Conservation (phyloP, 2,113 vertebrate genomes). For the Sebastes fasciatus region DNA sequence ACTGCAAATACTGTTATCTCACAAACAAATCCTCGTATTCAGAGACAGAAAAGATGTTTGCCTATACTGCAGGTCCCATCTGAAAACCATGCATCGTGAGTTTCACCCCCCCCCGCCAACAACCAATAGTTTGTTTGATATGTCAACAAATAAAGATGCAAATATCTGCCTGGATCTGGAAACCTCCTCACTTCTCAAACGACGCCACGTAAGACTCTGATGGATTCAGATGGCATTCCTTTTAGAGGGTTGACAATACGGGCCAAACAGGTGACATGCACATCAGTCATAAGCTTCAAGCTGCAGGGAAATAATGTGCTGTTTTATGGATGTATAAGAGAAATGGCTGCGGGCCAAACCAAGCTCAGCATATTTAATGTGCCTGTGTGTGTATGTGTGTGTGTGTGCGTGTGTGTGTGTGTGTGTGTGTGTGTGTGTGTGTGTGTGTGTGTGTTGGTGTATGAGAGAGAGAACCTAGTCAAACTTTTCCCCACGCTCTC, state of each 20-base stretch:
- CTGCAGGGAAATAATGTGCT: constrained; percentile 73
- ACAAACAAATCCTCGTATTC: constrained; percentile 50
- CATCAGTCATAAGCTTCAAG: constrained; percentile 72
- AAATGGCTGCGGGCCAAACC: constrained; percentile 78
- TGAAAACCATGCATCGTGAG: constrained; percentile 34
- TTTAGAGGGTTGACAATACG: constrained; percentile 48
- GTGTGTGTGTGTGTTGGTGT: constrained; percentile 9
- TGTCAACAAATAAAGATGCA: constrained; percentile 63
- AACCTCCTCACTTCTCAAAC: constrained; percentile 51
- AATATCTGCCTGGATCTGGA: constrained; percentile 44
- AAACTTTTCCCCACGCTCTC: constrained; percentile 37
- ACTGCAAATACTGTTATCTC: constrained; percentile 59
- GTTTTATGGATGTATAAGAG: constrained; percentile 77
- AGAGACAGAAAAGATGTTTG: constrained; percentile 41
- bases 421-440: constrained; percentile 6
- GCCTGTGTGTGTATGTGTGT: constrained; percentile 28
- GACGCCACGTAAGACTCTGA: constrained; percentile 10
- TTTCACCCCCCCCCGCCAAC: not conserved
- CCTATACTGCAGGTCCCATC: not conserved
- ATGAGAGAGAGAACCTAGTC: constrained; percentile 39
- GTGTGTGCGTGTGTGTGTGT: constrained; percentile 15
- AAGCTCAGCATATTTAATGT: constrained; percentile 81
- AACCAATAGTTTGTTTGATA: constrained; percentile 29
- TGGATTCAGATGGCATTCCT: constrained; percentile 59
- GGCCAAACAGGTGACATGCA: constrained; percentile 70